These are phyloP conservation scores for Acanthosepion pharaonis DNA, from an alignment of 2,888 invertebrate species.

Conservation along the genomic window DNA sequence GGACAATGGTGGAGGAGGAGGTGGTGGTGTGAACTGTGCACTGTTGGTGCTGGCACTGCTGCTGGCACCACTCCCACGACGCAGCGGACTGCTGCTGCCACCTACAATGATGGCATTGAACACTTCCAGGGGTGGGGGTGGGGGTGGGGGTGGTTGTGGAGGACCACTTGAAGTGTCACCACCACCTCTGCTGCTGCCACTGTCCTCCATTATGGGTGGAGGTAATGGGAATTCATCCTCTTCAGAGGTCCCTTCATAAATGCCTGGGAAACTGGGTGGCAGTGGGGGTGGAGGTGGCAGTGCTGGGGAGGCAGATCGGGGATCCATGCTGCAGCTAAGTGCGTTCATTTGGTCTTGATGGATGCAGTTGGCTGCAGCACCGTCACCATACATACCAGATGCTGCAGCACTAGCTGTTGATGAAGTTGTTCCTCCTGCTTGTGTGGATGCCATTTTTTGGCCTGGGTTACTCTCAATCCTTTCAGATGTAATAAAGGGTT, in stretches of 20 bases:
- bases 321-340: conserved; percentile 38
- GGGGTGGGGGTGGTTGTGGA: conserved; percentile 52
- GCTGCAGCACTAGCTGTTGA: conserved; percentile 36
- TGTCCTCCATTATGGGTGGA: conserved; percentile 55
- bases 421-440: not conserved
- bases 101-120: not conserved
- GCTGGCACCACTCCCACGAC: not conserved
- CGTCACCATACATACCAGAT: conserved; percentile 45
- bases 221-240: conserved; percentile 53
- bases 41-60: conserved; percentile 34
- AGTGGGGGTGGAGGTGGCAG: conserved; percentile 46
- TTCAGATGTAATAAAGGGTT: not conserved
- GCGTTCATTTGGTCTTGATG: conserved; percentile 46
- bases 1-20: conserved; percentile 49
- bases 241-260: conserved; percentile 35
- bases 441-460: conserved; percentile 8
- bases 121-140: conserved; percentile 25
- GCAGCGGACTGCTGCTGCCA: not conserved
- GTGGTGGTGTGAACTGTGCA: conserved; percentile 48
- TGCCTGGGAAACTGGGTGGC: not conserved
- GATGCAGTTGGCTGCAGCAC: conserved; percentile 44
- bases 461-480: not conserved
- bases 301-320: conserved; percentile 42
- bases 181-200: conserved; percentile 4
- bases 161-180: not conserved